Evolutionary conservation across 2,888 invertebrate species (phyloP), one percentile per base, ranked within the genome.

Genomic region (Caenorhabditis japonica): DNA sequence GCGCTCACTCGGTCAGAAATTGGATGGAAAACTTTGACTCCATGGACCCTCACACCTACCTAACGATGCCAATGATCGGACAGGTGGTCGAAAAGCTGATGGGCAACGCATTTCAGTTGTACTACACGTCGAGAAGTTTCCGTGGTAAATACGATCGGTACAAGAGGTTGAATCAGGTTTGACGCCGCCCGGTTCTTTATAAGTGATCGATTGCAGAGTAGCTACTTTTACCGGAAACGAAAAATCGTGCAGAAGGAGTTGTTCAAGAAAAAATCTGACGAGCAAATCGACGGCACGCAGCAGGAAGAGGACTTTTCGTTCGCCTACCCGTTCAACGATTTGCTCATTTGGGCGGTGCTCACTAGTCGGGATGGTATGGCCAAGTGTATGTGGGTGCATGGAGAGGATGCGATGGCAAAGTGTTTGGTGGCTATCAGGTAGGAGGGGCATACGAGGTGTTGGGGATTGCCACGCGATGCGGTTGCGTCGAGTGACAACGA

Each of bases 291-390:
- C 23, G 61, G 61, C 21, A 58, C 30, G 7, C 30, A 44, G 30
- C 36, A 39, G 10, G 72, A 68, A 17, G 66, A 66, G 17, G 64
- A 72, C 36, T 72, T 60, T 25, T 30, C 46, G 15, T 85, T 85
- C 61, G 43, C 68, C 4, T 85, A 94, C 89, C 97, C 97, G 0
- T 97, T 96, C 90, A 97, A 96, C 88, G 97, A 97, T 89, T 90
- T 97, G 79, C 90, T 91, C 88, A 84, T 96, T 88, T 99, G 99
- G 99, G 94, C 97, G 36, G 96, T 99, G 4, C 90, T 99, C 62
- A 96, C 97, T 8, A 95, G 97, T 88, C 91, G 97, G 2, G 97
- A 97, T 88, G 94, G 94, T 88, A 95, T 99, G 96, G 95, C 97
- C 10, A 76, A 76, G 33, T 91, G 96, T 21, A 95, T 99, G 94